Evolutionary conservation across 2,113 vertebrate species (phyloP).

Genomic region (Butastur rufipennis): DNA sequence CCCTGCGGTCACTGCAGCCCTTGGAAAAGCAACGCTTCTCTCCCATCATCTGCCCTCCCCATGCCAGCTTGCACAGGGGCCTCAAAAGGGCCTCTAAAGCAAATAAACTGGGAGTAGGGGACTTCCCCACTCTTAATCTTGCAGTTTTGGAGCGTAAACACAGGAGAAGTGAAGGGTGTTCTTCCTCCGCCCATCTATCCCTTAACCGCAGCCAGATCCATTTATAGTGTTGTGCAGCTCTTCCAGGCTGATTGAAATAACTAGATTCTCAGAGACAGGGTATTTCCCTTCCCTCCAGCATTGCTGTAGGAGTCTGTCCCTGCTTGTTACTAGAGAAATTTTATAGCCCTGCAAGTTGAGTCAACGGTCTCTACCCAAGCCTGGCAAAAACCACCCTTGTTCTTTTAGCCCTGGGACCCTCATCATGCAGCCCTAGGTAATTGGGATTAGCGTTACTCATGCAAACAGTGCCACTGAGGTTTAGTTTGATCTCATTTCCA

Average conservation of each 20-base stretch:
- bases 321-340: slow-evolving; percentile 44
- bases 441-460: background rate
- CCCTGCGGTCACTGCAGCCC: background rate
- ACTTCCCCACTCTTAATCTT: background rate
- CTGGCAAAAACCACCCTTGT: background rate
- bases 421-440: background rate
- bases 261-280: slow-evolving; percentile 31
- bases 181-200: background rate
- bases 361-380: background rate
- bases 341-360: slow-evolving; percentile 6
- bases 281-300: slow-evolving; percentile 44
- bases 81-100: background rate
- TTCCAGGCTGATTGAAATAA: slow-evolving; percentile 35
- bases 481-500: slow-evolving; percentile 24
- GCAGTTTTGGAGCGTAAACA: background rate
- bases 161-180: background rate
- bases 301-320: slow-evolving; percentile 26
- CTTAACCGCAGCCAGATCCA: background rate
- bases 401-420: slow-evolving; percentile 17
- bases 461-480: background rate
- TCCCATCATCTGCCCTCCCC: background rate
- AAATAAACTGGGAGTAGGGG: background rate
- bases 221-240: background rate
- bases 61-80: background rate
- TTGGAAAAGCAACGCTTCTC: background rate